phyloP scores from a whole-genome alignment of 2,888 invertebrate species.

The Emmelina monodactyla region DNA sequence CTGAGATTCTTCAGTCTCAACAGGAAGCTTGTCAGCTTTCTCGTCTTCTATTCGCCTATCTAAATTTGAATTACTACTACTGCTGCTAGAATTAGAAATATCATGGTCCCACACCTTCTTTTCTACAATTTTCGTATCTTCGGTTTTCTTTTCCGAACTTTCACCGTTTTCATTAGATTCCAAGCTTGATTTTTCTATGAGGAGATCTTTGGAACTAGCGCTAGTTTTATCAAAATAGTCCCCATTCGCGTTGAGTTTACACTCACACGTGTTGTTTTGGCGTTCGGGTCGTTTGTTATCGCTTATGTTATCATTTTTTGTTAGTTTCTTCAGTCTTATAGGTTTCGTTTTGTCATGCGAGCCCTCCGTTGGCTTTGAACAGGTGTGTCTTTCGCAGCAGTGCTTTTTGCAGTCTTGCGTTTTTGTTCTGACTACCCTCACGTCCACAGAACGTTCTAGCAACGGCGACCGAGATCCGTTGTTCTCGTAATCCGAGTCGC shows the following conservation, averaged over 20 bases:
- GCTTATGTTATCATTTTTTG: slow-evolving; percentile 34
- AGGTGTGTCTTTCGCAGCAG: slow-evolving; percentile 39
- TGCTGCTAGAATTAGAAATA: slow-evolving; percentile 68
- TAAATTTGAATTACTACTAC: slow-evolving; percentile 63
- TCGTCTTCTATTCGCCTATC: slow-evolving; percentile 29
- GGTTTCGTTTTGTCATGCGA: slow-evolving; percentile 45
- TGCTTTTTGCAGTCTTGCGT: slow-evolving; percentile 44
- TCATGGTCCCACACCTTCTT: slow-evolving; percentile 60
- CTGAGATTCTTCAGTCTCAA: slow-evolving; percentile 41
- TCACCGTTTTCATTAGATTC: slow-evolving; percentile 58
- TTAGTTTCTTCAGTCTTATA: slow-evolving; percentile 48
- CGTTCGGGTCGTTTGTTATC: slow-evolving; percentile 32
- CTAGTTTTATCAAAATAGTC: slow-evolving; percentile 71
- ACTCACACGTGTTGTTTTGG: slow-evolving; percentile 32
- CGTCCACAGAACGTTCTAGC: slow-evolving; percentile 58
- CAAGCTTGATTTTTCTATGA: slow-evolving; percentile 66
- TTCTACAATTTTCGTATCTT: slow-evolving; percentile 30
- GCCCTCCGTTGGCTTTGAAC: slow-evolving; percentile 33
- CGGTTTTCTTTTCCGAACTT: slow-evolving; percentile 28
- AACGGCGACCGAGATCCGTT: slow-evolving; percentile 76
- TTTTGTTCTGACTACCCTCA: slow-evolving; percentile 47
- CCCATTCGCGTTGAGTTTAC: slow-evolving; percentile 33
- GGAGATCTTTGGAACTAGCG: slow-evolving; percentile 75
- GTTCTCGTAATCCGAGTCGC: slow-evolving; percentile 74
- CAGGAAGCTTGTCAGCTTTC: slow-evolving; percentile 24